phyloP scores from a whole-genome alignment of 2,797 vertebrate genomes.

The Botia almorhae region DNA sequence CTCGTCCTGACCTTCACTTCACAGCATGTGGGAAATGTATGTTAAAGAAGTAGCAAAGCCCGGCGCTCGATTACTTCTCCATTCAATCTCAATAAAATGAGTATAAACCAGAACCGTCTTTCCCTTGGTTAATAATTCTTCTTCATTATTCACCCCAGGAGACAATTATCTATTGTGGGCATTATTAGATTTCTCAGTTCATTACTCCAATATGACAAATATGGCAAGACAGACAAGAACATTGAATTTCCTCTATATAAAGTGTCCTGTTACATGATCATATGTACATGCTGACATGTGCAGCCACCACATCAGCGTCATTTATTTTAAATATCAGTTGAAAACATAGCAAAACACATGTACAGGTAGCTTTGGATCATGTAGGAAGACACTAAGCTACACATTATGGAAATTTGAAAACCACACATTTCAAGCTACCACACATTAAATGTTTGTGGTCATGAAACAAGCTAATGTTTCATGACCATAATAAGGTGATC shows the following conservation, averaged over 20 bases:
- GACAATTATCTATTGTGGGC: constrained; percentile 42
- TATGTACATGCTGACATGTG: not conserved
- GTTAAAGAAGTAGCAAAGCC: constrained; percentile 31
- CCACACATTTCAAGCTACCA: constrained; percentile 10
- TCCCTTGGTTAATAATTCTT: constrained; percentile 43
- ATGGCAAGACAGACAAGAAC: constrained; percentile 29
- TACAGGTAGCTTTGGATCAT: not conserved
- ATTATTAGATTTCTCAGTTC: constrained; percentile 51
- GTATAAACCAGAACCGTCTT: constrained; percentile 28
- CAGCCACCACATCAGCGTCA: not conserved
- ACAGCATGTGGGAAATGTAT: constrained; percentile 10
- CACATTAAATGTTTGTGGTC: too few species aligned
- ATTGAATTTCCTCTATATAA: constrained; percentile 20
- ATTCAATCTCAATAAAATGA: constrained; percentile 41
- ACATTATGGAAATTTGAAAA: constrained; percentile 25
- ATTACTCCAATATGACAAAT: constrained; percentile 48
- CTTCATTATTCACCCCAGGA: constrained; percentile 49
- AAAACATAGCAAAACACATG: constrained; percentile 6
- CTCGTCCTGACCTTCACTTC: constrained; percentile 45
- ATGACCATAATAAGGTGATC: constrained; percentile 9
- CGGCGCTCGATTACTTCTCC: constrained; percentile 15
- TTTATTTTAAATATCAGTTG: constrained; percentile 14
- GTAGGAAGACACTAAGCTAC: not conserved
- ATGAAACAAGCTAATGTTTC: constrained; percentile 23
- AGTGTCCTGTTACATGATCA: constrained; percentile 21